Conservation (phyloP, 2,113 vertebrate genomes). For the Hippolais icterina region DNA sequence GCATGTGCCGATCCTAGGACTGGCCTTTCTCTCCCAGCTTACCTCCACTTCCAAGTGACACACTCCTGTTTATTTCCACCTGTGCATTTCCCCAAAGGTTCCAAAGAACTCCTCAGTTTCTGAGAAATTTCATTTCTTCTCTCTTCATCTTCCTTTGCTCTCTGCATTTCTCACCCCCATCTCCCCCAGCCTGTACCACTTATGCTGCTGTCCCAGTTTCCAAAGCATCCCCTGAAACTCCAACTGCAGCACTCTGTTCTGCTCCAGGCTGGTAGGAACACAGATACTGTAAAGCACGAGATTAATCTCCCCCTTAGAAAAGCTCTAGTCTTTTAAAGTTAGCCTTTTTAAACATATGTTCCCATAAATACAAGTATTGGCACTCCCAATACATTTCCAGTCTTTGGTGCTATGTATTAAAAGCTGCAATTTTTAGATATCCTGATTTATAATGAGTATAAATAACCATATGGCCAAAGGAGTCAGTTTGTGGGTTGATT, state of each 20-base stretch:
- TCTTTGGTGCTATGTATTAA: neutral
- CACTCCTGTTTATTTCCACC: conserved; percentile 71
- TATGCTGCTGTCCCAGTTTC: conserved; percentile 75
- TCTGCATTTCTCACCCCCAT: conserved; percentile 74
- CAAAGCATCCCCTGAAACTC: conserved; percentile 69
- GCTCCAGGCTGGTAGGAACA: conserved; percentile 76
- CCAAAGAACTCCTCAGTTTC: conserved; percentile 84
- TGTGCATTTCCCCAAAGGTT: conserved; percentile 78
- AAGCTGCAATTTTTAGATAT: neutral
- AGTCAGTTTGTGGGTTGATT: neutral
- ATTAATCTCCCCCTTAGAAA: neutral
- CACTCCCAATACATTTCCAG: neutral
- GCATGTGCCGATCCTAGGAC: neutral
- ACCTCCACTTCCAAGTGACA: conserved; percentile 13
- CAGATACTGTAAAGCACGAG: neutral
- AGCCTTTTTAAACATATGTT: neutral
- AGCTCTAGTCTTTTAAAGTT: neutral
- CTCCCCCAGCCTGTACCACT: conserved; percentile 70
- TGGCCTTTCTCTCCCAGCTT: no score
- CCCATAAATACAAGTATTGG: neutral
- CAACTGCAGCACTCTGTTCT: conserved; percentile 73
- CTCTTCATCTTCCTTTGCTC: conserved; percentile 71
- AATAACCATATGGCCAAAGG: neutral
- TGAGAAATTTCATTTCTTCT: conserved; percentile 29
- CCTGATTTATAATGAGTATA: neutral